phyloP scores from a whole-genome alignment of 2,888 invertebrate species.

The Capitulum mitella region DNA sequence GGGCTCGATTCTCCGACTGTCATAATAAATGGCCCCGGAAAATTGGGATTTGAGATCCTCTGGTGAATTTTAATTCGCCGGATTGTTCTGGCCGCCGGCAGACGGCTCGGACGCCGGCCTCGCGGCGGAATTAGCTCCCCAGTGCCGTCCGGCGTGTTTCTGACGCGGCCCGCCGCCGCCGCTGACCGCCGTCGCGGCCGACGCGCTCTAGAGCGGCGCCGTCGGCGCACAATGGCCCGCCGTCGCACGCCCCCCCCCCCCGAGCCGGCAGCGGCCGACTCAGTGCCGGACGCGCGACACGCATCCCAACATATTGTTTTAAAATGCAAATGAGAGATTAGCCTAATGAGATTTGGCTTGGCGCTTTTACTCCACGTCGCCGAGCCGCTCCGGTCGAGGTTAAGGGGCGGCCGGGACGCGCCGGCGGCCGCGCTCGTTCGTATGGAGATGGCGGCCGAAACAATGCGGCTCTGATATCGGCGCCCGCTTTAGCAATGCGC shows the following conservation, averaged over 20 bases:
- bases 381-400: not conserved
- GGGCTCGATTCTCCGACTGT: not conserved
- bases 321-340: conserved; percentile 26
- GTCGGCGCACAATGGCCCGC: not conserved
- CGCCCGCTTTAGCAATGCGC: too few species aligned
- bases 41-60: conserved; percentile 9
- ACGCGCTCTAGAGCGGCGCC: not conserved
- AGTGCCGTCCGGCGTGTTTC: not conserved
- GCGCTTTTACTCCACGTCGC: not conserved
- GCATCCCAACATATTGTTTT: conserved; percentile 20
- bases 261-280: not conserved
- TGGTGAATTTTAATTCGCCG: conserved; percentile 22
- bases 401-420: not conserved
- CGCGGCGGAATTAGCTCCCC: not conserved
- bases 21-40: conserved; percentile 8
- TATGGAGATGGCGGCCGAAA: not conserved
- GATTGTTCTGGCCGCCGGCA: not conserved
- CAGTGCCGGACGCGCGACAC: not conserved
- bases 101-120: not conserved
- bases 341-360: conserved; percentile 10
- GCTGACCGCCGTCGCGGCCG: not conserved
- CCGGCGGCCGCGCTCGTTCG: not conserved
- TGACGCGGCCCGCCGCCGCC: not conserved
- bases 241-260: not conserved
- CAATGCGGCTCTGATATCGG: not conserved